Conservation (phyloP, 37 sponge, comb jelly and placozoan species). For the Aplysina aerophoba region DNA sequence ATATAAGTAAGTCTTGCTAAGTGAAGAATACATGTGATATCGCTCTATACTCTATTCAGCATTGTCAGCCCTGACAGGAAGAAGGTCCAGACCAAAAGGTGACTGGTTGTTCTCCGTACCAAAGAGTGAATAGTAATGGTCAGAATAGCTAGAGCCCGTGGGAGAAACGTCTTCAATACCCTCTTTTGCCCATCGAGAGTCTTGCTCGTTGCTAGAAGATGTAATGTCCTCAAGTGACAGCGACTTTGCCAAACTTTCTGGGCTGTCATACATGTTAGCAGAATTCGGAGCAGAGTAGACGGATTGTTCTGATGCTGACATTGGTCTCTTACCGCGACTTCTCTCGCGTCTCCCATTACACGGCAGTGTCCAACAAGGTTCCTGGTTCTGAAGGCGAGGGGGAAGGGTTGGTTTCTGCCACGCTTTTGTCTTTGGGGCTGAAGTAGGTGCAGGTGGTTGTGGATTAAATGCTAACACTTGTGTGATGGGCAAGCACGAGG, state of each 20-base stretch:
- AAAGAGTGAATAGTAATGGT: conserved; percentile 39
- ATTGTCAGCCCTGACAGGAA: not conserved
- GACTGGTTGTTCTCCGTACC: conserved; percentile 18
- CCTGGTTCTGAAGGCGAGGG: not conserved
- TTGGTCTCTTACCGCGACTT: not conserved
- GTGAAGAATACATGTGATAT: no score
- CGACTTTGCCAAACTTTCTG: conserved; percentile 1
- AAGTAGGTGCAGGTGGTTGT: conserved; percentile 16
- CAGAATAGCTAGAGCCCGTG: not conserved
- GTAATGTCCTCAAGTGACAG: conserved; percentile 15
- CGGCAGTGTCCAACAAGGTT: conserved; percentile 6
- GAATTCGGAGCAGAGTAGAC: conserved; percentile 16
- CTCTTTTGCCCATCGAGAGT: not conserved
- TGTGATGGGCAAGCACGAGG: not conserved
- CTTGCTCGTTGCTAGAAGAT: not conserved
- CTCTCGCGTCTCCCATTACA: not conserved
- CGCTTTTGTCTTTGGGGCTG: conserved; percentile 20
- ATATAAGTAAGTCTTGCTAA: no score
- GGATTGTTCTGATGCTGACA: no score
- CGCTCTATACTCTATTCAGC: not conserved
- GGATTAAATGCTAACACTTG: conserved; percentile 18
- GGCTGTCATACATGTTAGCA: not conserved
- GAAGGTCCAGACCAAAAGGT: conserved; percentile 34
- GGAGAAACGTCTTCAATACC: not conserved
- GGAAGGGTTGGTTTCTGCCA: conserved; percentile 2